Evolutionary conservation across 2,113 vertebrate genomes (phyloP).

Genomic region (Sitta europaea): DNA sequence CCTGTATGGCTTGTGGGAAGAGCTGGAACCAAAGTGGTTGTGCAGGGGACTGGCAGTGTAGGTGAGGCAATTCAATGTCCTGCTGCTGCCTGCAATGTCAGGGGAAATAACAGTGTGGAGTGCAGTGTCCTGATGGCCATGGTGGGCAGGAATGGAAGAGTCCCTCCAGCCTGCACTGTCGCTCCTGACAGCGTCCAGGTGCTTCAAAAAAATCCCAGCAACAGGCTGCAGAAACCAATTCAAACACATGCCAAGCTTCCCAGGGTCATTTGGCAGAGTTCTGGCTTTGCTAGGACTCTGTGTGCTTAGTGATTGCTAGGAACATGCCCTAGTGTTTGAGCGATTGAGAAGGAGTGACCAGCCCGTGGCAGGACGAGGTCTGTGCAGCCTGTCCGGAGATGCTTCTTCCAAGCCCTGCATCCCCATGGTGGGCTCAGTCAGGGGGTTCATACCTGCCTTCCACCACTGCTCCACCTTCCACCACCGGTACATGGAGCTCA

Average conservation of each 20-base stretch:
- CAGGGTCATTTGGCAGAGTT: neutral
- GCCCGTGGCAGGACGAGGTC: fast-evolving
- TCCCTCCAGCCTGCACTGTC: neutral
- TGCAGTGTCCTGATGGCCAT: neutral
- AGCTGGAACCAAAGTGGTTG: neutral
- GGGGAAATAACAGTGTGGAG: neutral
- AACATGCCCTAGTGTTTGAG: fast-evolving
- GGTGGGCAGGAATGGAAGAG: neutral
- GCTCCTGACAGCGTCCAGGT: fast-evolving
- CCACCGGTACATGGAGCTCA: fast-evolving
- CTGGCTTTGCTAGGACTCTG: neutral
- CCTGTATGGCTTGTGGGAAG: neutral
- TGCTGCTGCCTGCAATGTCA: neutral
- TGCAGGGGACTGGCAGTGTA: neutral
- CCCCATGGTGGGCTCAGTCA: neutral
- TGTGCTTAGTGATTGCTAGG: neutral
- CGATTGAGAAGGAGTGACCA: fast-evolving
- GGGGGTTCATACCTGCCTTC: neutral
- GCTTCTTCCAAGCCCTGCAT: neutral
- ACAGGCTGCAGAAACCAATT: neutral
- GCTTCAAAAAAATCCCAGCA: neutral
- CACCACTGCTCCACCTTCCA: neutral
- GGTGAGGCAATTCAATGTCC: neutral
- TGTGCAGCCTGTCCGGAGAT: neutral
- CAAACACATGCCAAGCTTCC: fast-evolving